Evolutionary conservation across 2,113 vertebrate genomes (phyloP).

Genomic region (Triplophysa tibetana): DNA sequence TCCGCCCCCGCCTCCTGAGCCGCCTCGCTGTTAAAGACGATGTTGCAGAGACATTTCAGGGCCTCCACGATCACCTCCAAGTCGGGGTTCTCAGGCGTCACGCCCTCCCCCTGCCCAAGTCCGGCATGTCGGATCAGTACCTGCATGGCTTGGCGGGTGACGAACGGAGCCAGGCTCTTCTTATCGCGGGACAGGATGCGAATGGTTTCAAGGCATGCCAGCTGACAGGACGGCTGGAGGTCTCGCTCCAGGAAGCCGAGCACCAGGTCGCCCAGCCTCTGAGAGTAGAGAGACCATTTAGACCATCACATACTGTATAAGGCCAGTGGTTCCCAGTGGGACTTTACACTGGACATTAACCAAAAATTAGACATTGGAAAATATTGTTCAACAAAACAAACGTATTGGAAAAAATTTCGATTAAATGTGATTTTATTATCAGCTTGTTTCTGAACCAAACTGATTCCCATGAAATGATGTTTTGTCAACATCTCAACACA

Average conservation of each 20-base stretch:
- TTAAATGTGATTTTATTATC: not conserved
- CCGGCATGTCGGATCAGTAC: conserved; percentile 78
- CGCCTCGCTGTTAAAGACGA: conserved; percentile 81
- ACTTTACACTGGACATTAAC: too few relatives aligned
- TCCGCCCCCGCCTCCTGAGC: conserved; percentile 80
- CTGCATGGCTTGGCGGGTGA: conserved; percentile 74
- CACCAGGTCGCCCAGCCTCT: conserved; percentile 85
- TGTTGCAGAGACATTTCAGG: conserved; percentile 91
- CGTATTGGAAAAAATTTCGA: not conserved
- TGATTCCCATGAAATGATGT: conserved; percentile 9
- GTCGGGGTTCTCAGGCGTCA: conserved; percentile 71
- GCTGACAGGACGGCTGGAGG: conserved; percentile 82
- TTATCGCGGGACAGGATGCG: conserved; percentile 90
- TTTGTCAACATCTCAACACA: not conserved
- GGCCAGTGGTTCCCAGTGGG: too few relatives aligned
- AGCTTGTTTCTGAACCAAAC: not conserved
- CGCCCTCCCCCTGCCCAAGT: conserved; percentile 61
- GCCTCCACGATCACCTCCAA: conserved; percentile 85
- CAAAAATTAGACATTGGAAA: not conserved
- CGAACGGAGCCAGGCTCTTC: conserved; percentile 78
- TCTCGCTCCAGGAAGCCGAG: conserved; percentile 78
- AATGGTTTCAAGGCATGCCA: conserved; percentile 86
- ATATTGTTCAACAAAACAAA: not conserved
- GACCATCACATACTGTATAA: too few relatives aligned
- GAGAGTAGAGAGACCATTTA: conserved; percentile 9